These are phyloP conservation scores for Chaenodraco wilsoni DNA, from an alignment of 2,797 vertebrate species.

Conservation along the genomic window DNA sequence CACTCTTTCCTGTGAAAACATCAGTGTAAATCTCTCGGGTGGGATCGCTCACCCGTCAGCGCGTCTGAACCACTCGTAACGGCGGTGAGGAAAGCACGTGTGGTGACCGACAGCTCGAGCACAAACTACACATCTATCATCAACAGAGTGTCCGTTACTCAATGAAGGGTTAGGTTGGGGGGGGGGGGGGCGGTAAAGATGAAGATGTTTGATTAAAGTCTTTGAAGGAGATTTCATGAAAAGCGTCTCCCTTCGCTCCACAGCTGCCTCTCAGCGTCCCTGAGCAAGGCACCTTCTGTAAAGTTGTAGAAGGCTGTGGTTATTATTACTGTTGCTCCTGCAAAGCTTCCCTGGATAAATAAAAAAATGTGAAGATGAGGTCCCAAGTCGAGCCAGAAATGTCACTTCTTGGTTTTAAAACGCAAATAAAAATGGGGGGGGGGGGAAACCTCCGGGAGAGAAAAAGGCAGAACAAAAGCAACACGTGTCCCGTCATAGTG, in stretches of 20 bases:
- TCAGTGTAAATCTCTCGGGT: slow-evolving; percentile 20
- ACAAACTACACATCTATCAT: slow-evolving; percentile 52
- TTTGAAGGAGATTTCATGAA: slow-evolving; percentile 38
- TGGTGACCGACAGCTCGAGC: slow-evolving; percentile 57
- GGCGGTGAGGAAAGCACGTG: slow-evolving; percentile 58
- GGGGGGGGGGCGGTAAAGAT: background rate
- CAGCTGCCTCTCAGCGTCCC: slow-evolving; percentile 66
- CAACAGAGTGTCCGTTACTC: slow-evolving; percentile 5
- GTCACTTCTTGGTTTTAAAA: slow-evolving; percentile 55
- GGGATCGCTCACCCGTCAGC: slow-evolving; percentile 34
- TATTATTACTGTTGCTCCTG: slow-evolving; percentile 13
- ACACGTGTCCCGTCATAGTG: slow-evolving; percentile 55
- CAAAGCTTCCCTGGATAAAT: slow-evolving; percentile 54
- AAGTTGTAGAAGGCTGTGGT: slow-evolving; percentile 33
- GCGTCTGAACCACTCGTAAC: slow-evolving; percentile 25
- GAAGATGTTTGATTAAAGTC: slow-evolving; percentile 30
- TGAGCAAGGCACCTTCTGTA: slow-evolving; percentile 75
- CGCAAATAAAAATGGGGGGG: slow-evolving; percentile 40
- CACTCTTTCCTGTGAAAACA: background rate
- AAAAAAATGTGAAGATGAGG: slow-evolving; percentile 42
- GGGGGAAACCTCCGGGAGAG: no score
- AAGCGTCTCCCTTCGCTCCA: slow-evolving; percentile 15
- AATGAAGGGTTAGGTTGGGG: slow-evolving; percentile 24
- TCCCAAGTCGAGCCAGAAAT: slow-evolving; percentile 40
- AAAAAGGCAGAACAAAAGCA: slow-evolving; percentile 27